Conservation (phyloP, 1,140 invertebrate genomes). For the Hydropsyche tenuis region DNA sequence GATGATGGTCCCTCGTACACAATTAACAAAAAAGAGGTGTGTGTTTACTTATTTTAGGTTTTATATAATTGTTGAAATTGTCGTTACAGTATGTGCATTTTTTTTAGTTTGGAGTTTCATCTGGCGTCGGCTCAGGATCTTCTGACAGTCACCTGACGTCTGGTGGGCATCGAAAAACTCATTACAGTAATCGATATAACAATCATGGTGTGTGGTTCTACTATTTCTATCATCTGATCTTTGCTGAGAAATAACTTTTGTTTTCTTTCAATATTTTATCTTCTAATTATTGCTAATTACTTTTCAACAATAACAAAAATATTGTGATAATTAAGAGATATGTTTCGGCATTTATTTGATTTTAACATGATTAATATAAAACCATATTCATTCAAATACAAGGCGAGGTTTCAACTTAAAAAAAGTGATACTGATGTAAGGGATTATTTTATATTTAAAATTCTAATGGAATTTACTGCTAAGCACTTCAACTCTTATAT, state of each 20-base stretch:
- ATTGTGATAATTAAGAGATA: not conserved
- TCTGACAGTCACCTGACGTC: slow-evolving; percentile 56
- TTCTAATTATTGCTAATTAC: no score
- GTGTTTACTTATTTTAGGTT: slow-evolving; percentile 29
- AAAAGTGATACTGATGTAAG: no score
- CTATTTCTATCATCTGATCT: slow-evolving; percentile 43
- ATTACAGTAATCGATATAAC: slow-evolving; percentile 73
- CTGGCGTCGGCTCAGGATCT: slow-evolving; percentile 35
- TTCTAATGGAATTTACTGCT: no score
- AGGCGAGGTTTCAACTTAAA: no score
- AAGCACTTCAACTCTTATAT: no score
- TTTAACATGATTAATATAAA: no score
- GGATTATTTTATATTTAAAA: no score
- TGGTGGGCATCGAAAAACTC: slow-evolving; percentile 70
- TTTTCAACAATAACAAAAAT: no score
- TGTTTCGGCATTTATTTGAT: not conserved
- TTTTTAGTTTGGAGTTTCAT: slow-evolving; percentile 46
- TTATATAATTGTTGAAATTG: not conserved
- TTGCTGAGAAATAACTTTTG: no score
- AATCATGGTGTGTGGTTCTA: slow-evolving; percentile 63
- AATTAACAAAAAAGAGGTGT: slow-evolving; percentile 76
- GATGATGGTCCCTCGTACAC: slow-evolving; percentile 74
- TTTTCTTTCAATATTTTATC: no score
- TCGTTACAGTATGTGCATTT: not conserved
- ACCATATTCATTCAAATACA: no score